Percentiles rank a stretch among this genome's conserved stretches.
Evolutionary conservation across 2,113 vertebrate species (phyloP).

Genomic region (Psephotus haematonotus): DNA sequence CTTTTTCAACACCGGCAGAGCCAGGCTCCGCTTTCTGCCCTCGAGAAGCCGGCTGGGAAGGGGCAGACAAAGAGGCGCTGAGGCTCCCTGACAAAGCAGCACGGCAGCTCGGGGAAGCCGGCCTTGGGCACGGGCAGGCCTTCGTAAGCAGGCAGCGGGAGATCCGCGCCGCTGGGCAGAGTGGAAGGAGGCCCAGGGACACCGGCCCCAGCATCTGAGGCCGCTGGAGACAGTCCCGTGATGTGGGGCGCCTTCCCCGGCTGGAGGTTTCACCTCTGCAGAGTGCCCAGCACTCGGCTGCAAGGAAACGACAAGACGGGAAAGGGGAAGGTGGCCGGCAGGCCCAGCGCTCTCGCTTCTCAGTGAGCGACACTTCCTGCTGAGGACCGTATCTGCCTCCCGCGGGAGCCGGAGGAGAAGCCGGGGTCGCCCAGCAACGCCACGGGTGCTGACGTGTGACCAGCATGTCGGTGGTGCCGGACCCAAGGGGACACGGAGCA

Average conservation of each 20-base stretch:
- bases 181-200: not conserved
- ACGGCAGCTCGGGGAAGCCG: not conserved
- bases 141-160: not conserved
- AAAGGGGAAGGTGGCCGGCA: not conserved
- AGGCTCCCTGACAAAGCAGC: conserved; percentile 46
- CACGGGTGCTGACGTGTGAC: not conserved
- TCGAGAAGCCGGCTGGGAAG: not conserved
- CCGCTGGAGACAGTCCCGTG: not conserved
- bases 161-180: not conserved
- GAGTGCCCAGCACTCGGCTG: not conserved
- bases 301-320: not conserved
- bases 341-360: not conserved
- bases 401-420: not conserved
- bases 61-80: conserved; percentile 42
- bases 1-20: not conserved
- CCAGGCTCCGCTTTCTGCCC: not conserved
- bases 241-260: fast-evolving
- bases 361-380: not conserved
- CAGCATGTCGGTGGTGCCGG: not conserved
- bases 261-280: not conserved
- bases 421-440: not conserved
- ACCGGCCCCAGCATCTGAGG: not conserved
- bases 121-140: not conserved
- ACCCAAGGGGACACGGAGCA: not conserved
- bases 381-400: not conserved